Evolutionary conservation across 2,888 invertebrate species (phyloP).

Genomic region (Nemapogon koenigi): DNA sequence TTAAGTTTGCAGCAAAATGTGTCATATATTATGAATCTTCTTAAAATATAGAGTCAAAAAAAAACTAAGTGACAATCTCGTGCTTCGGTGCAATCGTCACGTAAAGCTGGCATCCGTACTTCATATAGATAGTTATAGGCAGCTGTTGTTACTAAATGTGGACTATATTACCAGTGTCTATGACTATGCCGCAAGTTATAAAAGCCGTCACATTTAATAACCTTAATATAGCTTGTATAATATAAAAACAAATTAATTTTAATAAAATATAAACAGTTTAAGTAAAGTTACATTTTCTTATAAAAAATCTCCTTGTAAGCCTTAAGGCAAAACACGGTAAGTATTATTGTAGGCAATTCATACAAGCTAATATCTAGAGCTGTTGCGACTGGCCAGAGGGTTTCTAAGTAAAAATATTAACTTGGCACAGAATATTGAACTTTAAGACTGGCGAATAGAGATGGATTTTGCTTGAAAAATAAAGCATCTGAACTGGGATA

Average conservation of each 20-base stretch:
- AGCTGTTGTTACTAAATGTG: no score
- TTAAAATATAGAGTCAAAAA: no score
- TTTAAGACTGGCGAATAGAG: background rate
- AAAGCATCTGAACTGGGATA: background rate
- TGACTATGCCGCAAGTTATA: no score
- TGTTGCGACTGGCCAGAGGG: constrained; percentile 10
- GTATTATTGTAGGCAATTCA: constrained; percentile 21
- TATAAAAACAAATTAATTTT: constrained; percentile 1
- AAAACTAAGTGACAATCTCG: no score
- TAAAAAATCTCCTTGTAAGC: constrained; percentile 7
- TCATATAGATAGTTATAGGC: no score
- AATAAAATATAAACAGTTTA: constrained; percentile 5
- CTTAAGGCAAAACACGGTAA: constrained; percentile 7
- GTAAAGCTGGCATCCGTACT: no score
- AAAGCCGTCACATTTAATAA: no score
- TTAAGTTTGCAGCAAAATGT: no score
- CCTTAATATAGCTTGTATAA: no score
- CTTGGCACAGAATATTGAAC: background rate
- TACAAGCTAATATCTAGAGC: constrained; percentile 13
- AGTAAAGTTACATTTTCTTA: constrained; percentile 9
- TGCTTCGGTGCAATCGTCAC: no score
- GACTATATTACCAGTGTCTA: no score
- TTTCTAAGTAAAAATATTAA: constrained; percentile 6
- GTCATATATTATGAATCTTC: no score
- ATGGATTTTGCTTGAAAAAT: background rate